Evolutionary conservation across 2,113 vertebrate species (phyloP), one percentile per base, ranked within the genome.

Genomic region (Urocolius indicus): DNA sequence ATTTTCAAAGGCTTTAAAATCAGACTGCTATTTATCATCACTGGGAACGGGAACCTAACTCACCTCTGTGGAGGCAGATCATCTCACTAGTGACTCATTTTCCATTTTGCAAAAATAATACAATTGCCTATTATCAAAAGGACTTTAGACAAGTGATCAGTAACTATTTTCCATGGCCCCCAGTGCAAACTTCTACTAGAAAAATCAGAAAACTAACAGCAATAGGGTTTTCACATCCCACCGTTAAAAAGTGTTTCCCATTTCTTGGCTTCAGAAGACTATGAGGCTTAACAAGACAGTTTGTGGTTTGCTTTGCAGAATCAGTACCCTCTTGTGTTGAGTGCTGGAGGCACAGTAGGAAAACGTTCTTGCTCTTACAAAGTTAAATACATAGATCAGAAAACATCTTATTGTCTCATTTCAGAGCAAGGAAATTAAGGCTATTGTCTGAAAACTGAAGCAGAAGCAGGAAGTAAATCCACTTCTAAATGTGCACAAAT

Each of bases 391-490:
- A 55, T 5, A 80, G 79, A 93, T 61, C 57, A 89, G 84, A 94
- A 94, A 95, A 91, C 62, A 88, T 92, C 49, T 52, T 57, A 92
- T 86, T 92, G 86, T 78, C 79, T 79, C 41, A 43, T 74, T 90
- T 87, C 90, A 72, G 83, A 92, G 79, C 68, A 90, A 51, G 45
- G 49, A 94, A 96, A 97, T 93, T 92, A 88, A 90, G 72, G 75
- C 78, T 81, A 91, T 93, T 97, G 90, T 93, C 83, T 96, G 76
- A 90, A 96, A 92, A 90, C 61, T 84, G 93, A 80, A 92, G 76
- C 30, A 86, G 48, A 94, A 81, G 90, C 76, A 75, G 51, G 36
- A 90, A 93, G 52, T 32, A 92, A 89, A 91, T 52, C 41, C n/a
- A n/a, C 19, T 48, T 69, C 68, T 48, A 81, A 93, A 92, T 48